Evolutionary conservation across 2,113 vertebrate genomes (phyloP).

Genomic region (Lagopus muta): DNA sequence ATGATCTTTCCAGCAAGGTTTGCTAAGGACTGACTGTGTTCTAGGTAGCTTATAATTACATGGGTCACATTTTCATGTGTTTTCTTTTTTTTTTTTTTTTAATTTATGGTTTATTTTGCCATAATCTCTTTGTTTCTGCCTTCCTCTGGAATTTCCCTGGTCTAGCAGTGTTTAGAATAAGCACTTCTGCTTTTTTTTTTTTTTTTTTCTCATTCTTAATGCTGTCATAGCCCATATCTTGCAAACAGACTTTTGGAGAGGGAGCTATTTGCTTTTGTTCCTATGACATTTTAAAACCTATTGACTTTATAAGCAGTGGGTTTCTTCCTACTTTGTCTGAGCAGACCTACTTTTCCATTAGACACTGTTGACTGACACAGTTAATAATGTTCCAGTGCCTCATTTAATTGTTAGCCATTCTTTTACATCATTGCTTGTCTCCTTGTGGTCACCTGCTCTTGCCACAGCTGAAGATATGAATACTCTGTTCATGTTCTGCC

Average conservation of each 20-base stretch:
- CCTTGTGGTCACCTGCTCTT: neutral
- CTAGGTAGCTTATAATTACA: neutral
- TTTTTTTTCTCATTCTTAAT: neutral
- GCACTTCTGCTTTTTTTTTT: neutral
- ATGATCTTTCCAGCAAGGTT: neutral
- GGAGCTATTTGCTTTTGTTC: neutral
- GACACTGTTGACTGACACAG: neutral
- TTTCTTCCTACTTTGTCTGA: neutral
- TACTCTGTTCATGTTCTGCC: neutral
- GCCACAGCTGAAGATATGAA: neutral
- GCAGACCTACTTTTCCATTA: neutral
- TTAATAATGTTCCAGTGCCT: neutral
- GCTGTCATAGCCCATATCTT: neutral
- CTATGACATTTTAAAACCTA: neutral
- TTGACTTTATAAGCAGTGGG: neutral
- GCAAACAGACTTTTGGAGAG: neutral
- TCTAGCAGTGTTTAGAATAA: neutral
- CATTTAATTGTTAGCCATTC: neutral
- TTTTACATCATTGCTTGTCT: neutral
- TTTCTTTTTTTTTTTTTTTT: neutral
- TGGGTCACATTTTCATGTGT: neutral
- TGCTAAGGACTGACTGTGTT: neutral
- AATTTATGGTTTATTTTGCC: neutral
- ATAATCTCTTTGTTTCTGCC: neutral
- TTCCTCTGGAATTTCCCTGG: slow-evolving; percentile 15